These are phyloP conservation scores for Spialia ferax DNA, from an alignment of 2,888 invertebrate species.

Conservation along the genomic window DNA sequence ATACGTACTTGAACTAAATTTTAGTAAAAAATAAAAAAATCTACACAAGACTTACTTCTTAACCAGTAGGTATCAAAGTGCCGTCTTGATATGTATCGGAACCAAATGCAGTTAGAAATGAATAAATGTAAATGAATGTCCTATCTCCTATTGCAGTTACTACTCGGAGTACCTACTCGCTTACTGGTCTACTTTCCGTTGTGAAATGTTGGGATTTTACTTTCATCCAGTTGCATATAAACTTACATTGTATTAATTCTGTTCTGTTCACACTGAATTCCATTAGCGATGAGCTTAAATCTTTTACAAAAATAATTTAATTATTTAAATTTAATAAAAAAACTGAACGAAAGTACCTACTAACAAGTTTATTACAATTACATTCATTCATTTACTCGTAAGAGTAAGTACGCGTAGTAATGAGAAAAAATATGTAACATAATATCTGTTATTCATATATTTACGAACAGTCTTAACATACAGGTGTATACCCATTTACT, in stretches of 20 bases:
- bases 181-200: constrained; percentile 20
- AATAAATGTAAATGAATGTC: constrained; percentile 9
- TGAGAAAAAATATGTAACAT: no score
- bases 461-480: no score
- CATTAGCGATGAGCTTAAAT: no score
- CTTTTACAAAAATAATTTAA: no score
- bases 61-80: background rate
- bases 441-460: no score
- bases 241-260: background rate
- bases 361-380: no score
- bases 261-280: no score
- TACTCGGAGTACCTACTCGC: background rate
- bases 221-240: constrained; percentile 2
- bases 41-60: background rate
- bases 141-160: background rate
- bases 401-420: no score
- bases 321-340: no score
- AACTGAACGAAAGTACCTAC: no score
- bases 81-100: constrained; percentile 10
- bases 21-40: background rate
- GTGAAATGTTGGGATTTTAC: constrained; percentile 16
- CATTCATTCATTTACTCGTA: no score
- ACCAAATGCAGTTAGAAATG: constrained; percentile 7
- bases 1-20: background rate
- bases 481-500: no score